Conservation (phyloP, 2,113 vertebrate species). For the Plotosus lineatus region DNA sequence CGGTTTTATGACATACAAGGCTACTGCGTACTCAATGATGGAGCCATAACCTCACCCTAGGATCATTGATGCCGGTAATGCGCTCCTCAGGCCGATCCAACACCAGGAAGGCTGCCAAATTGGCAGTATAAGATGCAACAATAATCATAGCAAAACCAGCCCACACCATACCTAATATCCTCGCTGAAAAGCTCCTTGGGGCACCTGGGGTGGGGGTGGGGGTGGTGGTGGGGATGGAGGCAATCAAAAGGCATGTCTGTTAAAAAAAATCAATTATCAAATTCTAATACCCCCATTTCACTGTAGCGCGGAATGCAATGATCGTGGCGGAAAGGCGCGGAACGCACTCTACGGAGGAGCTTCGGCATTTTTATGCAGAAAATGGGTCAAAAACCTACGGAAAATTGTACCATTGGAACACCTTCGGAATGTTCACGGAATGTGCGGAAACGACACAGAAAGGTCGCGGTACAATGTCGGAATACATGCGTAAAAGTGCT, state of each 20-base stretch:
- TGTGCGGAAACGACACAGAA: too few relatives aligned
- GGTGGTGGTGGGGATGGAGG: slow-evolving; percentile 29
- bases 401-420: too few relatives aligned
- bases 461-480: too few relatives aligned
- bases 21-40: neutral
- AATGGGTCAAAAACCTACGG: too few relatives aligned
- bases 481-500: too few relatives aligned
- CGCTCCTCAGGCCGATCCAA: slow-evolving; percentile 93
- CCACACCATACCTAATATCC: slow-evolving; percentile 97
- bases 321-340: too few relatives aligned
- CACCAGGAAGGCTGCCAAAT: slow-evolving; percentile 97
- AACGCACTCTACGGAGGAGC: too few relatives aligned
- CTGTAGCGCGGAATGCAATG: too few relatives aligned
- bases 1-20: slow-evolving; percentile 12
- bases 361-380: too few relatives aligned
- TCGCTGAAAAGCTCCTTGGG: slow-evolving; percentile 91
- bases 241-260: slow-evolving; percentile 1
- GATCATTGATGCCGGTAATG: slow-evolving; percentile 96
- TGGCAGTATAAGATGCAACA: slow-evolving; percentile 95
- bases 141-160: slow-evolving; percentile 98
- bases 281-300: too few relatives aligned
- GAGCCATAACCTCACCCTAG: slow-evolving; percentile 73
- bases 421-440: too few relatives aligned
- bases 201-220: slow-evolving; percentile 73
- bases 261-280: slow-evolving; percentile 34